Evolutionary conservation across 2,888 invertebrate genomes (phyloP).

Genomic region (Invenusta paracnida): DNA sequence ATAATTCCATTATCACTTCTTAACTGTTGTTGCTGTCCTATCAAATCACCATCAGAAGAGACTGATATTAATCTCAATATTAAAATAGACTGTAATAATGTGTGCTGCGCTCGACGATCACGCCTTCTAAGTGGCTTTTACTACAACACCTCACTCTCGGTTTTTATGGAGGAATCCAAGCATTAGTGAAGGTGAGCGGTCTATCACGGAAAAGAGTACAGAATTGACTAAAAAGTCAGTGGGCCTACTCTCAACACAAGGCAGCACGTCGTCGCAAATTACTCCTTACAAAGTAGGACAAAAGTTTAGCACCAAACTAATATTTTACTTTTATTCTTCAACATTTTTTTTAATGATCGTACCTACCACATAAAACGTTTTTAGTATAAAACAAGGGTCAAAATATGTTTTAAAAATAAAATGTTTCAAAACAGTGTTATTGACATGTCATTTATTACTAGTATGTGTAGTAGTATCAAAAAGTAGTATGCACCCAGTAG

Average conservation of each 20-base stretch:
- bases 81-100: neutral
- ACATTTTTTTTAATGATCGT: too few relatives aligned
- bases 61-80: neutral
- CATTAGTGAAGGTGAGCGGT: neutral
- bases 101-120: neutral
- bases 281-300: neutral
- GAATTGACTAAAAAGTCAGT: neutral
- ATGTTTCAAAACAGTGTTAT: too few relatives aligned
- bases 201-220: neutral
- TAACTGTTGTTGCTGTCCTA: neutral
- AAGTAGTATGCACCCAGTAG: too few relatives aligned
- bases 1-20: neutral
- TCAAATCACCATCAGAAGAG: neutral
- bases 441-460: too few relatives aligned
- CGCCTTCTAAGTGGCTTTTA: constrained; percentile 5
- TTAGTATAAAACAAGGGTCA: too few relatives aligned
- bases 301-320: neutral
- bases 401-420: too few relatives aligned
- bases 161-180: neutral
- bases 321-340: too few relatives aligned
- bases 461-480: too few relatives aligned
- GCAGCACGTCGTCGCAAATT: neutral
- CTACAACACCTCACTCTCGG: neutral
- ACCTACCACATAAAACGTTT: too few relatives aligned
- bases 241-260: neutral